phyloP scores from a whole-genome alignment of 2,797 vertebrate genomes.

The Perodicticus potto region DNA sequence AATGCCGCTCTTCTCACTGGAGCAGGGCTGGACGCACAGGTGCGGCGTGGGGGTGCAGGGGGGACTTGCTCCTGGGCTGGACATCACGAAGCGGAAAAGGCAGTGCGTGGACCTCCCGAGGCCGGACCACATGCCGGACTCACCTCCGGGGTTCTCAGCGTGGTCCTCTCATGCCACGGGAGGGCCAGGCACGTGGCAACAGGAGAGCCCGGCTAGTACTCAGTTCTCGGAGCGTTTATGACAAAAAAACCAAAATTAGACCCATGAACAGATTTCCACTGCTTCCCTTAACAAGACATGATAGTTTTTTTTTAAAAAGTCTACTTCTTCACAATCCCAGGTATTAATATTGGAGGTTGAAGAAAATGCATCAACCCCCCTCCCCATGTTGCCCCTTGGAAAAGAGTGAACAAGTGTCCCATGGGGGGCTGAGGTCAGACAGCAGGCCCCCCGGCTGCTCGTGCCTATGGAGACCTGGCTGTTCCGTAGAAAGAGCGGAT shows the following conservation, averaged over 20 bases:
- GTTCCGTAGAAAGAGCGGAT: background rate
- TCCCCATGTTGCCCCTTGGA: rapidly evolving
- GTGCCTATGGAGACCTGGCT: rapidly evolving
- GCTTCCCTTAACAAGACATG: background rate
- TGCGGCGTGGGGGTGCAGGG: rapidly evolving
- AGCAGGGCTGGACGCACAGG: background rate
- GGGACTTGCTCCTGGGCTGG: background rate
- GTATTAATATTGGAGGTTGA: background rate
- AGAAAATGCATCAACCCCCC: background rate
- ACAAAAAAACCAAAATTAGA: background rate
- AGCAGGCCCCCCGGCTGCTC: background rate
- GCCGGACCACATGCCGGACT: background rate
- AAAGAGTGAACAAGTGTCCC: background rate
- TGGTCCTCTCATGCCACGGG: background rate
- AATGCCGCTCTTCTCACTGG: background rate
- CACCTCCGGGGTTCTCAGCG: background rate
- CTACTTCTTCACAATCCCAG: background rate
- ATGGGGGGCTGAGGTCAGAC: background rate
- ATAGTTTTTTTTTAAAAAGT: background rate
- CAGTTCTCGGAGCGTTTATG: background rate
- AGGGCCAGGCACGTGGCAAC: background rate
- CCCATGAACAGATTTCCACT: background rate
- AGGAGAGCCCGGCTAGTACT: background rate
- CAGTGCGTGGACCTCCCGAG: background rate
- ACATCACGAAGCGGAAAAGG: background rate